These are phyloP conservation scores for Artibeus jamaicensis DNA, from an alignment of 2,797 vertebrate species.

Conservation along the genomic window DNA sequence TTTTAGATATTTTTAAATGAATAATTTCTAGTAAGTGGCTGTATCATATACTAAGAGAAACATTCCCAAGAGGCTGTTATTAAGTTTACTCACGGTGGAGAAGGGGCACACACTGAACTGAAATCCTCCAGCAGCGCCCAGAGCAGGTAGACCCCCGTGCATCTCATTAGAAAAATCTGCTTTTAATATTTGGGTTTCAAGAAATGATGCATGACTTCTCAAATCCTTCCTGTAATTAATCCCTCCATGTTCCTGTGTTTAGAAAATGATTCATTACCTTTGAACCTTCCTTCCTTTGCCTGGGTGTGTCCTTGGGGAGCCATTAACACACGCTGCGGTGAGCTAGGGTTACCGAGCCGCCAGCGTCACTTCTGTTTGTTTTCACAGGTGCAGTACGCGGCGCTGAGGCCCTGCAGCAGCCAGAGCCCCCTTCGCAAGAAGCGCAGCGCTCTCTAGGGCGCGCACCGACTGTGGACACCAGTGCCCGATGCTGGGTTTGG, in stretches of 20 bases:
- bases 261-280: slow-evolving; percentile 99
- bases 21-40: background rate
- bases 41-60: slow-evolving; percentile 56
- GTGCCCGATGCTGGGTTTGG: background rate
- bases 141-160: slow-evolving; percentile 78
- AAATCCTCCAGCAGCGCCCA: slow-evolving; percentile 41
- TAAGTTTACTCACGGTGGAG: slow-evolving; percentile 57
- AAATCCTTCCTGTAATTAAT: slow-evolving; percentile 99
- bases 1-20: slow-evolving; percentile 52
- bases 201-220: slow-evolving; percentile 95
- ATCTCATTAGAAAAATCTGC: slow-evolving; percentile 89
- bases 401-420: slow-evolving; percentile 87
- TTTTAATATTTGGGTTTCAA: slow-evolving; percentile 93
- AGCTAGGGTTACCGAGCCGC: slow-evolving; percentile 93
- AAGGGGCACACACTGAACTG: slow-evolving; percentile 48
- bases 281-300: slow-evolving; percentile 89
- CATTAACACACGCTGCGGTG: slow-evolving; percentile 90
- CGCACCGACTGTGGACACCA: background rate
- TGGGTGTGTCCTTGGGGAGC: slow-evolving; percentile 92
- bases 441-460: slow-evolving; percentile 84
- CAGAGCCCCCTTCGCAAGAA: slow-evolving; percentile 91
- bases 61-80: slow-evolving; percentile 62
- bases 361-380: slow-evolving; percentile 93
- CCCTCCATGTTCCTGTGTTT: slow-evolving; percentile 96
- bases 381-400: slow-evolving; percentile 97